Evolutionary conservation across 2,888 invertebrate genomes (phyloP).

Genomic region (Halocaridina rubra): DNA sequence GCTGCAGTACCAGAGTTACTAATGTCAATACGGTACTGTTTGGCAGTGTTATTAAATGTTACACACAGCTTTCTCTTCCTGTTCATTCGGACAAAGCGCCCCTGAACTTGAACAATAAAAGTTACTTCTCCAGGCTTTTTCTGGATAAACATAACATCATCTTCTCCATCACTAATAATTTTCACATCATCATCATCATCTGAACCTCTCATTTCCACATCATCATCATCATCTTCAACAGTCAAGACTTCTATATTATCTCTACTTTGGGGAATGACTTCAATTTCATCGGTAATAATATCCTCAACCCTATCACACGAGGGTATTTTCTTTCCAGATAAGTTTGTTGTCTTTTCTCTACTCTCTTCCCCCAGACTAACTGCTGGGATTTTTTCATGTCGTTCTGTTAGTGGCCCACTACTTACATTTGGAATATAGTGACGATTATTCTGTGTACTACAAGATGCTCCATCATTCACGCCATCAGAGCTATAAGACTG

Average conservation of each 20-base stretch:
- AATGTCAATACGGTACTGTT: too few relatives aligned
- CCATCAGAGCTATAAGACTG: too few relatives aligned
- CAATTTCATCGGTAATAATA: background rate
- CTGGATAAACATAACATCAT: background rate
- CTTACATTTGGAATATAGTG: too few relatives aligned
- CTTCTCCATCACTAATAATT: background rate
- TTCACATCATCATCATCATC: background rate
- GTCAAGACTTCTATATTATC: background rate
- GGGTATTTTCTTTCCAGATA: background rate
- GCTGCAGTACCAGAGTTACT: too few relatives aligned
- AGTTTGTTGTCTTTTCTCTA: too few relatives aligned
- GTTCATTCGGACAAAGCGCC: background rate
- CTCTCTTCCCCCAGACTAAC: too few relatives aligned
- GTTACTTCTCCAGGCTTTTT: background rate
- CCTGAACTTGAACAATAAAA: background rate
- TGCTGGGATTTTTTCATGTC: too few relatives aligned
- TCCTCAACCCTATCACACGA: background rate
- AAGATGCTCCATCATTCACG: too few relatives aligned
- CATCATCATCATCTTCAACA: background rate
- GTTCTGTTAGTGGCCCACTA: too few relatives aligned
- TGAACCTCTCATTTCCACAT: background rate
- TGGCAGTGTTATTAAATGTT: background rate
- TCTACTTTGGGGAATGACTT: background rate
- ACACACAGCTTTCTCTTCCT: background rate
- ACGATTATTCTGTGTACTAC: too few relatives aligned